Evolutionary conservation across 1,140 invertebrate genomes (phyloP).

Genomic region (Halictus rubicundus): DNA sequence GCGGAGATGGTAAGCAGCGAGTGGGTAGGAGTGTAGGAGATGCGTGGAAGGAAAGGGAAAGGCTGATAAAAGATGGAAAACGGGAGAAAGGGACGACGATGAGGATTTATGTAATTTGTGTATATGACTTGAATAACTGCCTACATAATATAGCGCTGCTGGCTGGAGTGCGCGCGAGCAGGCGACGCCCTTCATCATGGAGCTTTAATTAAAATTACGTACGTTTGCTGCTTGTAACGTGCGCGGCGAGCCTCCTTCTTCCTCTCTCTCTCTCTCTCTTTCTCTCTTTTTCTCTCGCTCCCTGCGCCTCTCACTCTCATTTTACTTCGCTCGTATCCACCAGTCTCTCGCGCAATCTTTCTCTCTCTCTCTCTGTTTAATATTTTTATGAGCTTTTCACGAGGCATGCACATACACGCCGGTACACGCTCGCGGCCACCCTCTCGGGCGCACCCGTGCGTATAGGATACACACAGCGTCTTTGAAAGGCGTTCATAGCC

Average conservation of each 20-base stretch:
- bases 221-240: constrained; percentile 71
- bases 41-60: constrained; percentile 23
- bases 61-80: constrained; percentile 40
- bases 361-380: constrained; percentile 62
- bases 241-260: constrained; percentile 44
- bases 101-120: constrained; percentile 76
- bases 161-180: constrained; percentile 59
- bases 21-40: constrained; percentile 13
- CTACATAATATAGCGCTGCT: constrained; percentile 71
- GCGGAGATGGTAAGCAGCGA: too few relatives aligned
- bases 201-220: constrained; percentile 80
- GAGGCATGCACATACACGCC: constrained; percentile 44
- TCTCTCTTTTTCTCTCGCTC: neutral
- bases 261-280: neutral
- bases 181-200: constrained; percentile 73
- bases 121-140: constrained; percentile 77
- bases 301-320: neutral
- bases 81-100: constrained; percentile 45
- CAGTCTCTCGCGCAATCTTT: constrained; percentile 13
- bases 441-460: constrained; percentile 22
- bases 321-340: neutral
- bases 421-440: constrained; percentile 8
- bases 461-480: constrained; percentile 51
- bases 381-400: constrained; percentile 80
- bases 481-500: constrained; percentile 65